Evolutionary conservation across 2,797 vertebrate genomes (phyloP).

Genomic region (Yasuhikotakia modesta): DNA sequence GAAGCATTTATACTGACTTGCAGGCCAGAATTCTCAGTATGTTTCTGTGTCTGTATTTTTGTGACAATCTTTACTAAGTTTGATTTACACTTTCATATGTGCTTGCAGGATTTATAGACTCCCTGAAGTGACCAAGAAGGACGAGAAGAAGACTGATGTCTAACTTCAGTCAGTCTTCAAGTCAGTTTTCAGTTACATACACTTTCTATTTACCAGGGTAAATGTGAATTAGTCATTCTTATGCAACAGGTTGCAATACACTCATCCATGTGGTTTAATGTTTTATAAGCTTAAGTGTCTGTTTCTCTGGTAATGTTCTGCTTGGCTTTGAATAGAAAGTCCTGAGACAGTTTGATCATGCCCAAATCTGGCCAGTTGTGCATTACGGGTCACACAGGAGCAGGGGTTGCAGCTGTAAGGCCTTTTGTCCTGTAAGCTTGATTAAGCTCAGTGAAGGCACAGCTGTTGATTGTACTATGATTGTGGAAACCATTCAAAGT

Average conservation of each 20-base stretch:
- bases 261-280: background rate
- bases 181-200: background rate
- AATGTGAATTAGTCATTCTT: background rate
- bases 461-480: constrained; percentile 30
- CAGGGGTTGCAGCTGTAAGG: constrained; percentile 43
- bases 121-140: constrained; percentile 92
- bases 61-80: constrained; percentile 56
- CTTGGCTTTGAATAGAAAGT: constrained; percentile 4
- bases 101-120: constrained; percentile 90
- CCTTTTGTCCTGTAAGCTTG: constrained; percentile 46
- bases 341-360: constrained; percentile 37
- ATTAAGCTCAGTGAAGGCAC: constrained; percentile 45
- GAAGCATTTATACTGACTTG: background rate
- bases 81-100: constrained; percentile 39
- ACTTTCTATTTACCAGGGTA: background rate
- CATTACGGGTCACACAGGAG: constrained; percentile 22
- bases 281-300: background rate
- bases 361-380: constrained; percentile 27
- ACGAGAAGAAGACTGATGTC: constrained; percentile 78
- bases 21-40: background rate
- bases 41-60: constrained; percentile 38
- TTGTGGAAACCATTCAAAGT: background rate
- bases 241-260: background rate
- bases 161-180: background rate
- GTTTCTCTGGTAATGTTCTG: background rate